Percentiles rank a stretch among this genome's conserved stretches.
phyloP scores from a whole-genome alignment of 2,797 vertebrate species.

The Nasua narica region DNA sequence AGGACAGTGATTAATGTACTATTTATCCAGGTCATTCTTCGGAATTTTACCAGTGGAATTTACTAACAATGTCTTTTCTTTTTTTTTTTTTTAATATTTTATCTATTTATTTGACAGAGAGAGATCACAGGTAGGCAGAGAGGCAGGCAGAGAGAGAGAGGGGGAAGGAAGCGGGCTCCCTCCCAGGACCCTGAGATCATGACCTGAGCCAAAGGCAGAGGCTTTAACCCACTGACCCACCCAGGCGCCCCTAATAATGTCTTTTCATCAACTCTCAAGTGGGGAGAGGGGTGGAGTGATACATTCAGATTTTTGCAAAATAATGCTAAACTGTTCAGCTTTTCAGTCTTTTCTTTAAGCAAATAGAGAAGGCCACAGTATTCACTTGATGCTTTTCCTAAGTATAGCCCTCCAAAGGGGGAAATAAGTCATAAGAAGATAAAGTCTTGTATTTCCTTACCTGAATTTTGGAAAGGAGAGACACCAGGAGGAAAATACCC shows the following conservation, averaged over 20 bases:
- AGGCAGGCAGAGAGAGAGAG: no score
- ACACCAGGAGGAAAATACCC: not conserved
- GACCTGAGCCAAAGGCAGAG: no score
- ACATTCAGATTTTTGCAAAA: slow-evolving; percentile 33
- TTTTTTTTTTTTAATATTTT: no score
- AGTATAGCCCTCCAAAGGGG: not conserved
- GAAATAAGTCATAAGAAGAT: not conserved
- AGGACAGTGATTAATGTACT: not conserved
- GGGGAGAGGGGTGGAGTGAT: not conserved
- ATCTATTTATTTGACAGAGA: no score
- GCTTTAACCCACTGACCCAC: no score
- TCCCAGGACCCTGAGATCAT: no score
- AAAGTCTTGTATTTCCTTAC: not conserved
- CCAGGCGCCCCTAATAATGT: not conserved
- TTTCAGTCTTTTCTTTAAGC: not conserved
- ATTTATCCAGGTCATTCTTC: not conserved
- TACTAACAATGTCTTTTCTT: not conserved
- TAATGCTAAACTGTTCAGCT: not conserved
- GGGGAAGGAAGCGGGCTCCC: no score
- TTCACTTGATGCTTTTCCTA: slow-evolving; percentile 23
- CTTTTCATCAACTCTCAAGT: not conserved
- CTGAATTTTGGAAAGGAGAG: slow-evolving; percentile 16
- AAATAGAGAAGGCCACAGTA: not conserved
- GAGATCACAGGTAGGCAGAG: no score
- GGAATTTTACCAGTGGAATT: slow-evolving; percentile 20